Evolutionary conservation across 2,888 invertebrate genomes (phyloP).

Genomic region (Lithophane semibrunnea): DNA sequence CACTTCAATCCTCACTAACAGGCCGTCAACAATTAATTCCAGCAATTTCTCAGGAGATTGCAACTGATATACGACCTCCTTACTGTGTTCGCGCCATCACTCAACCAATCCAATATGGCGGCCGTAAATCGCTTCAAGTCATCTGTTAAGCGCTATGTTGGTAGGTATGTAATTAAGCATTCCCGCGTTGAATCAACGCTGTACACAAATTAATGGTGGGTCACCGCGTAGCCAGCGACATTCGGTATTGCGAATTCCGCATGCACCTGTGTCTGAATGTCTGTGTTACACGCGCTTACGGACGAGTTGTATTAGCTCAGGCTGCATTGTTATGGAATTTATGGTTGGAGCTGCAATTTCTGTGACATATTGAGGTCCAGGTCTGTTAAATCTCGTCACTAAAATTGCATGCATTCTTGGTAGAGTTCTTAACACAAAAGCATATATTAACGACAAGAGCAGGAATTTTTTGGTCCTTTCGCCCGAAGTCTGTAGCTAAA

Average conservation of each 20-base stretch:
- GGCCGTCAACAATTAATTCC: constrained; percentile 60
- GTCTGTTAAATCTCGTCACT: background rate
- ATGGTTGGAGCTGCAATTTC: constrained; percentile 23
- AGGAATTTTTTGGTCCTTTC: background rate
- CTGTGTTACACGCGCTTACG: constrained; percentile 55
- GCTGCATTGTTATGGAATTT: constrained; percentile 45
- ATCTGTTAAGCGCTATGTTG: constrained; percentile 67
- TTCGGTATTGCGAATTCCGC: constrained; percentile 67
- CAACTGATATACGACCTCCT: constrained; percentile 59
- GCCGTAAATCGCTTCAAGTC: constrained; percentile 71
- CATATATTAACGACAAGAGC: too few relatives aligned
- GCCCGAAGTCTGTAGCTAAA: background rate
- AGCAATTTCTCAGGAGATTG: constrained; percentile 59
- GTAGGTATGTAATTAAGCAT: constrained; percentile 73
- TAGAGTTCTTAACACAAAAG: too few relatives aligned
- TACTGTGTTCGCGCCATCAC: constrained; percentile 61
- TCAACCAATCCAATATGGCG: constrained; percentile 67
- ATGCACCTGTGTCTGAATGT: constrained; percentile 59
- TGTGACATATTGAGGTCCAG: background rate
- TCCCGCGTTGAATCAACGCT: constrained; percentile 71
- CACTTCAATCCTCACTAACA: constrained; percentile 45
- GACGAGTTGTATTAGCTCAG: constrained; percentile 34
- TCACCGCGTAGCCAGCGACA: constrained; percentile 63
- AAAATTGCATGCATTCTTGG: background rate
- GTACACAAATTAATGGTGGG: constrained; percentile 70